Evolutionary conservation across 2,888 invertebrate species (phyloP).

Genomic region (Leptopilina myrica): DNA sequence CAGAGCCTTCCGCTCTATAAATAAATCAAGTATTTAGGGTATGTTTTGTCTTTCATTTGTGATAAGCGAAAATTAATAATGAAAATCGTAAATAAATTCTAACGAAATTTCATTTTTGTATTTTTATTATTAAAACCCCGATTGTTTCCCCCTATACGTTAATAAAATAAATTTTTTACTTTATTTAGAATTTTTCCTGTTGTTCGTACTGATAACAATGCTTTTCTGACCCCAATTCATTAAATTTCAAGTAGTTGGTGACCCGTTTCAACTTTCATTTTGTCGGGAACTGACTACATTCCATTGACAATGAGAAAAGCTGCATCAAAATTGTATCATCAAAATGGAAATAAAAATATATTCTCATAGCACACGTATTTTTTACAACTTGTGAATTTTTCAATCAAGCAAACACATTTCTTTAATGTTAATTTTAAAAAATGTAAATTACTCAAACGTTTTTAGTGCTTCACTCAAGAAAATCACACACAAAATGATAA

Average conservation of each 20-base stretch:
- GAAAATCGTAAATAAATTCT: too few relatives aligned
- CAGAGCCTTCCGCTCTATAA: too few relatives aligned
- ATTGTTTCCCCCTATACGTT: too few relatives aligned
- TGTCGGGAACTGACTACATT: neutral
- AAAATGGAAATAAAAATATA: neutral
- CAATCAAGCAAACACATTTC: slow-evolving; percentile 7
- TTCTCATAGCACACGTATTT: neutral
- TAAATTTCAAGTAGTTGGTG: slow-evolving; percentile 8
- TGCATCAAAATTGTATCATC: neutral
- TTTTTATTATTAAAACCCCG: neutral
- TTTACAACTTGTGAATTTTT: slow-evolving; percentile 29
- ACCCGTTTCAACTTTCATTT: neutral
- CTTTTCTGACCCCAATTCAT: slow-evolving; percentile 4
- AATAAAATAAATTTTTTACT: neutral
- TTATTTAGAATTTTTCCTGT: neutral
- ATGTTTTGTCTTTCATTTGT: too few relatives aligned
- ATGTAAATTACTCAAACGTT: neutral
- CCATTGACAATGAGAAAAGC: slow-evolving; percentile 14
- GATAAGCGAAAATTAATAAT: too few relatives aligned
- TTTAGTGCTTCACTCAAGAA: neutral
- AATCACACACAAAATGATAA: neutral
- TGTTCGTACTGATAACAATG: neutral
- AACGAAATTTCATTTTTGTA: too few relatives aligned
- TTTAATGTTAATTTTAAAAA: neutral
- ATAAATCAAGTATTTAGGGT: too few relatives aligned